A percentile compares a stretch with the other conserved stretches of the same genome.
These are phyloP conservation scores for Sus cebifrons DNA, from an alignment of 2,797 vertebrate genomes.

Conservation along the genomic window DNA sequence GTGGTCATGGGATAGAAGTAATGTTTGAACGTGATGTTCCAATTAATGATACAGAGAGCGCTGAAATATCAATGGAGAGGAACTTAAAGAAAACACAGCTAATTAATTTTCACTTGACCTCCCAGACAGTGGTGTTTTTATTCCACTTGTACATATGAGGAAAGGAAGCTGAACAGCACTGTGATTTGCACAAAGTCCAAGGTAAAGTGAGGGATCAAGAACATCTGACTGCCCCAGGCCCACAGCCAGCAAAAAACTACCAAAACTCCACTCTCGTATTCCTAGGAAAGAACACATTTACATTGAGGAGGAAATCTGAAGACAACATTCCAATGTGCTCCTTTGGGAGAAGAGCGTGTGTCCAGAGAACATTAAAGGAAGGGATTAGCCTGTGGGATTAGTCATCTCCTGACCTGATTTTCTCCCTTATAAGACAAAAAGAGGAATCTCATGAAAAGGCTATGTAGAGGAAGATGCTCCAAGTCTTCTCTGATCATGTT, in stretches of 20 bases:
- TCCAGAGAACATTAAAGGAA: neutral
- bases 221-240: neutral
- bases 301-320: neutral
- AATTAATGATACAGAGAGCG: constrained; percentile 27
- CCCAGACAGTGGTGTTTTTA: constrained; percentile 45
- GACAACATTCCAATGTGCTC: constrained; percentile 37
- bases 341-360: constrained; percentile 37
- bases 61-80: constrained; percentile 52
- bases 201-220: neutral
- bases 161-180: constrained; percentile 40
- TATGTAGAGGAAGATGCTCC: neutral
- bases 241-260: neutral
- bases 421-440: constrained; percentile 77
- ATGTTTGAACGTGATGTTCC: neutral
- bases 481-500: neutral
- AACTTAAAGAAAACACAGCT: constrained; percentile 69
- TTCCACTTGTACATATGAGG: neutral
- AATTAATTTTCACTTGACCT: constrained; percentile 79
- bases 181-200: constrained; percentile 44
- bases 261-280: neutral
- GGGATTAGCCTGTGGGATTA: constrained; percentile 26
- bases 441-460: constrained; percentile 16
- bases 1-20: neutral
- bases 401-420: constrained; percentile 53
- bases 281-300: constrained; percentile 56